Evolutionary conservation across 2,113 vertebrate genomes (phyloP).

Genomic region (Lethenteron reissneri): DNA sequence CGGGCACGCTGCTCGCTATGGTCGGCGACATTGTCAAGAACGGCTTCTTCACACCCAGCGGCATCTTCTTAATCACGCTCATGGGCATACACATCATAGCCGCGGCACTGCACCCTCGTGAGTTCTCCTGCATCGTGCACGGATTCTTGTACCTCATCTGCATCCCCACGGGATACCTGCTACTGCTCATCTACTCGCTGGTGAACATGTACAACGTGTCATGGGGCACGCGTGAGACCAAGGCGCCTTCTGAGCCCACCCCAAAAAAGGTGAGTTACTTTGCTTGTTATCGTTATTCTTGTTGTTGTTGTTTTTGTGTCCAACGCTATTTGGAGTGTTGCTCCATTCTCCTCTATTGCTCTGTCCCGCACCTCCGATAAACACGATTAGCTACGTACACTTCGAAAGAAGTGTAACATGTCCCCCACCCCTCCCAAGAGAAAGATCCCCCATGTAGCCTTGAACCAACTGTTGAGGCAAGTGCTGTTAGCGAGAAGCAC

Average conservation of each 20-base stretch:
- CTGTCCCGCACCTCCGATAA: too few relatives aligned
- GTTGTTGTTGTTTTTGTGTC: too few relatives aligned
- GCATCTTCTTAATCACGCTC: slow-evolving; percentile 35
- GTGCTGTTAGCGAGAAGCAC: too few relatives aligned
- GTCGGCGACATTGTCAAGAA: slow-evolving; percentile 29
- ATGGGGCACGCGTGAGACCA: slow-evolving; percentile 39
- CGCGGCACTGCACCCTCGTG: slow-evolving; percentile 31
- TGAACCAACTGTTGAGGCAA: too few relatives aligned
- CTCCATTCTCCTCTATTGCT: too few relatives aligned
- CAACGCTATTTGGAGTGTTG: too few relatives aligned
- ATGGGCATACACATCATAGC: slow-evolving; percentile 26
- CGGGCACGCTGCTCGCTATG: neutral
- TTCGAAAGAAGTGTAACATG: too few relatives aligned
- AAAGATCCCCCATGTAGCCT: too few relatives aligned
- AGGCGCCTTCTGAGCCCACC: neutral
- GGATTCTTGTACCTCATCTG: slow-evolving; percentile 45
- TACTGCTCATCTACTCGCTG: slow-evolving; percentile 37
- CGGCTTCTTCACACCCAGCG: slow-evolving; percentile 35
- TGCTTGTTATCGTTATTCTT: too few relatives aligned
- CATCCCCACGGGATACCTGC: slow-evolving; percentile 40
- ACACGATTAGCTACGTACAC: too few relatives aligned
- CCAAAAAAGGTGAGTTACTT: too few relatives aligned
- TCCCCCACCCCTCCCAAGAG: too few relatives aligned
- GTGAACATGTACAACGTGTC: slow-evolving; percentile 40
- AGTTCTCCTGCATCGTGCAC: slow-evolving; percentile 29